Conservation (phyloP, 2,113 vertebrate species). For the Cnemophilus loriae region DNA sequence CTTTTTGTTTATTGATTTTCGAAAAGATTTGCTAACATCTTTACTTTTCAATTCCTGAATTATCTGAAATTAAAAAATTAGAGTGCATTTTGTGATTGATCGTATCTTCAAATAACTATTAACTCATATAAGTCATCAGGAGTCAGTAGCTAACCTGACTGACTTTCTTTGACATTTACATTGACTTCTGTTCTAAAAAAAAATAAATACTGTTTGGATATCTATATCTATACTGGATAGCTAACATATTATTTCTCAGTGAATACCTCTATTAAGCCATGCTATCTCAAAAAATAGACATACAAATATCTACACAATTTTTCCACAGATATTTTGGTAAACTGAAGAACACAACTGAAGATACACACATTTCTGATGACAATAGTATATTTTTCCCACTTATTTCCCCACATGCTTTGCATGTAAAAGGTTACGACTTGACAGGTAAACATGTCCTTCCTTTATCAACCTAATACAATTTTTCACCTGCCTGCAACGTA, state of each 20-base stretch:
- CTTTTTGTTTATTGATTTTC: slow-evolving; percentile 84
- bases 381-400: neutral
- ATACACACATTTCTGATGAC: neutral
- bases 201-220: neutral
- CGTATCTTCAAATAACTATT: neutral
- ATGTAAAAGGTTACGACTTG: neutral
- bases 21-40: slow-evolving; percentile 88
- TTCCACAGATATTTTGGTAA: neutral
- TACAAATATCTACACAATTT: neutral
- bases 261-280: neutral
- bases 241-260: neutral
- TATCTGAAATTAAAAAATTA: slow-evolving; percentile 71
- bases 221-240: neutral
- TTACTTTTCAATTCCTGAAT: slow-evolving; percentile 94
- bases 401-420: neutral
- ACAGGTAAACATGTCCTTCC: neutral
- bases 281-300: neutral
- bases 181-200: neutral
- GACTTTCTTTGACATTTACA: neutral
- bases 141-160: neutral
- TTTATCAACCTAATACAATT: neutral
- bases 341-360: neutral
- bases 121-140: neutral
- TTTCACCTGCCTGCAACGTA: neutral
- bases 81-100: neutral